phyloP scores from a whole-genome alignment of 2,113 vertebrate species.

The Rousettus leschenaultii region DNA sequence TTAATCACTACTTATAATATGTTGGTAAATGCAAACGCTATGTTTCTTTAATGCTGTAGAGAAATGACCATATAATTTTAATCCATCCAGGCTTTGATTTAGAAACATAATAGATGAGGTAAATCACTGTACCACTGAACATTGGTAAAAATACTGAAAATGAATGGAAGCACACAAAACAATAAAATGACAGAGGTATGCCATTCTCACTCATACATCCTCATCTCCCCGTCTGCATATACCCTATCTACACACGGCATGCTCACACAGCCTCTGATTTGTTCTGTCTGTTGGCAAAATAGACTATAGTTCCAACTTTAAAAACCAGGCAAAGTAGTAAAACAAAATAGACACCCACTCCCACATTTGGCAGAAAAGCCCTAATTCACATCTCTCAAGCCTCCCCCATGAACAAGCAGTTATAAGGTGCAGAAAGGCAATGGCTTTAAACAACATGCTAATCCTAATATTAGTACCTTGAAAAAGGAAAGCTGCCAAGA shows the following conservation, averaged over 20 bases:
- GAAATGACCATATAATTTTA: background rate
- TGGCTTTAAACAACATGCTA: slow-evolving; percentile 76
- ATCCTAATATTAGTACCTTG: slow-evolving; percentile 80
- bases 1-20: background rate
- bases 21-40: background rate
- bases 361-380: slow-evolving; percentile 57
- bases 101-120: background rate
- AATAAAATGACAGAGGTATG: fast-evolving
- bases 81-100: background rate
- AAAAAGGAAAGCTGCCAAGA: slow-evolving; percentile 77
- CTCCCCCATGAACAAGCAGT: slow-evolving; percentile 74
- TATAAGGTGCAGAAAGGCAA: slow-evolving; percentile 79
- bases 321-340: slow-evolving; percentile 37
- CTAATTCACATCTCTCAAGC: slow-evolving; percentile 57
- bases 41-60: background rate
- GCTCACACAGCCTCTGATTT: background rate
- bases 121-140: background rate
- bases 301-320: background rate
- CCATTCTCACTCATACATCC: fast-evolving
- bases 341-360: slow-evolving; percentile 51
- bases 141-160: background rate
- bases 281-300: slow-evolving; percentile 8
- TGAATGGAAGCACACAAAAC: background rate
- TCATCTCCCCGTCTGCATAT: fast-evolving
- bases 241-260: too few relatives aligned